Conservation (phyloP, 2,113 vertebrate genomes). For the Variabilichromis moorii region DNA sequence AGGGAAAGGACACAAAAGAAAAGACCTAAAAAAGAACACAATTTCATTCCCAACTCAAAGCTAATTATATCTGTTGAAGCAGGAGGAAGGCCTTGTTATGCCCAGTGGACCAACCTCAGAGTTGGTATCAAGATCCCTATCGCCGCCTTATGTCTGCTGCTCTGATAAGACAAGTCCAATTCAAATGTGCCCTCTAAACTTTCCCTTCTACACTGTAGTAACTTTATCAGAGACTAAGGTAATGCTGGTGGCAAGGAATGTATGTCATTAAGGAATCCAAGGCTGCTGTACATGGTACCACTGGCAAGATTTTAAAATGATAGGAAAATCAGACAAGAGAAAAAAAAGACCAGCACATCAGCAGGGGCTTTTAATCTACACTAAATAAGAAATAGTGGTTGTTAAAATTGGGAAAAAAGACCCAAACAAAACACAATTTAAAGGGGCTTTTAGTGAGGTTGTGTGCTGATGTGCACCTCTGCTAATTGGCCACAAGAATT, state of each 20-base stretch:
- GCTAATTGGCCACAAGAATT: not conserved
- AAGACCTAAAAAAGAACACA: constrained; percentile 26
- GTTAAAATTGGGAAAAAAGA: not conserved
- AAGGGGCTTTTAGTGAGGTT: not conserved
- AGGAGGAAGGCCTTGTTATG: constrained; percentile 34
- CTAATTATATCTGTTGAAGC: constrained; percentile 51
- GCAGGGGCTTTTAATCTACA: not conserved
- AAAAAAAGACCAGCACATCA: not conserved
- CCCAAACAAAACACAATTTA: not conserved
- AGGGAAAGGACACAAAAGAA: constrained; percentile 12
- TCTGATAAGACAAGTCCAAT: constrained; percentile 36
- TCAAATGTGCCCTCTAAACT: constrained; percentile 44
- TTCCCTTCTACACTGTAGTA: not conserved
- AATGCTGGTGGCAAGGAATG: not conserved
- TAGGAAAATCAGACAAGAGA: not conserved
- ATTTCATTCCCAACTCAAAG: constrained; percentile 43
- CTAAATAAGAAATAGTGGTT: not conserved
- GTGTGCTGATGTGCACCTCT: not conserved
- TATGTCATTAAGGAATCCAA: not conserved
- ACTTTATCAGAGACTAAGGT: not conserved
- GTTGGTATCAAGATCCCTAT: constrained; percentile 37
- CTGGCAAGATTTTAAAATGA: not conserved
- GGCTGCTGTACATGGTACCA: not conserved
- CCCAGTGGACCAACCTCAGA: constrained; percentile 43
- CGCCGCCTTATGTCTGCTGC: constrained; percentile 19